Evolutionary conservation across 2,797 vertebrate genomes (phyloP).

Genomic region (Streptopelia turtur): DNA sequence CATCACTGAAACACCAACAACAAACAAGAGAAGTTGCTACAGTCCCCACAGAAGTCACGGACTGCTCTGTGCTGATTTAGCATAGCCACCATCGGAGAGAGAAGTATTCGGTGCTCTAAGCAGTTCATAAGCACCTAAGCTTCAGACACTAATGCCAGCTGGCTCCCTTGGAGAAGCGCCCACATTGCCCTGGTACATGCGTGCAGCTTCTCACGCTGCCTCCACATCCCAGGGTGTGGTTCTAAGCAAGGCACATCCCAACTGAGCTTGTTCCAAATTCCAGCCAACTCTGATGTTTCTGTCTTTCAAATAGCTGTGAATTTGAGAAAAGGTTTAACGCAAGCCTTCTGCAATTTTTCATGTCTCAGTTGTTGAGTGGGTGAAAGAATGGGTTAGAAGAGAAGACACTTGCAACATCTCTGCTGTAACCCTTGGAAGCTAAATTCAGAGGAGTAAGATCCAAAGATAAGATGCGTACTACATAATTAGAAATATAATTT

Average conservation of each 20-base stretch:
- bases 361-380: neutral
- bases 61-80: neutral
- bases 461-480: neutral
- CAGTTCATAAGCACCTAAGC: neutral
- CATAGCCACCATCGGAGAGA: neutral
- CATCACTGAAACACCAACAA: neutral
- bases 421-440: neutral
- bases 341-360: neutral
- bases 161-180: neutral
- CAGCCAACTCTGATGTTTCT: neutral
- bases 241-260: neutral
- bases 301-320: conserved; percentile 26
- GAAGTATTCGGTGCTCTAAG: neutral
- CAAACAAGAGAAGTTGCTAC: neutral
- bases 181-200: neutral
- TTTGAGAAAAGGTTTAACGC: conserved; percentile 31
- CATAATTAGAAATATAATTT: neutral
- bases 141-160: neutral
- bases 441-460: neutral
- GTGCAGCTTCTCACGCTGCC: neutral
- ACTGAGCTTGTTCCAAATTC: accelerated
- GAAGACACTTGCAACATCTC: neutral
- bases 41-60: neutral
- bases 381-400: conserved; percentile 33
- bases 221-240: neutral